Conservation (phyloP, 2,888 invertebrate species). For the Odontocolon sp. region DNA sequence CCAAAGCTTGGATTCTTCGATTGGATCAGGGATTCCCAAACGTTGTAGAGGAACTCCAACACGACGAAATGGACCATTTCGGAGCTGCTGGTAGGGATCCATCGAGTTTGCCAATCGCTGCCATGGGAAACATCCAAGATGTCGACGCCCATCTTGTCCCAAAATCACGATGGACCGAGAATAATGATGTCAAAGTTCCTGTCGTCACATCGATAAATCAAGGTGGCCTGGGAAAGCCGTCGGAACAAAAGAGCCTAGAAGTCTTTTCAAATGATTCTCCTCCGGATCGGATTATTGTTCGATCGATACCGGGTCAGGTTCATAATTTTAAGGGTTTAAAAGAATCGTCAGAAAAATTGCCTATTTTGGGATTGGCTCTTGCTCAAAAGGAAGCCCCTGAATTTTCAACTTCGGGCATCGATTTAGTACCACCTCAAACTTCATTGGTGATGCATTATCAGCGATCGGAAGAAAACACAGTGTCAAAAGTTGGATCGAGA, state of each 20-base stretch:
- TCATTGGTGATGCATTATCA: background rate
- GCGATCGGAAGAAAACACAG: background rate
- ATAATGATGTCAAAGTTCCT: background rate
- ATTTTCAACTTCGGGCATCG: background rate
- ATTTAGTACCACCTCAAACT: conserved; percentile 7
- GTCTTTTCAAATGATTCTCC: background rate
- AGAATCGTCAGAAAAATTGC: background rate
- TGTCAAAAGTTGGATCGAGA: background rate
- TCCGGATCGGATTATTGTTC: background rate
- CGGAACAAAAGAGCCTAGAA: background rate
- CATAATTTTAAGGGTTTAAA: background rate
- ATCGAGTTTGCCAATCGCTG: background rate
- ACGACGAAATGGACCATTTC: background rate
- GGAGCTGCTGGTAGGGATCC: background rate
- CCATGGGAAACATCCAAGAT: background rate
- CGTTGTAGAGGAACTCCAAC: background rate
- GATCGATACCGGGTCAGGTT: background rate
- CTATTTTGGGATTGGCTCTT: background rate
- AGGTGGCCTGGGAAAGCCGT: background rate
- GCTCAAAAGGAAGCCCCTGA: background rate
- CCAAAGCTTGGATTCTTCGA: background rate
- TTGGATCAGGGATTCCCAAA: background rate
- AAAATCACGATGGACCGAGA: background rate
- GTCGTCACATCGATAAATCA: background rate
- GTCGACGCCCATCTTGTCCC: background rate